These are phyloP conservation scores for Latrodectus hesperus DNA, from an alignment of 2,888 invertebrate genomes.

Conservation along the genomic window DNA sequence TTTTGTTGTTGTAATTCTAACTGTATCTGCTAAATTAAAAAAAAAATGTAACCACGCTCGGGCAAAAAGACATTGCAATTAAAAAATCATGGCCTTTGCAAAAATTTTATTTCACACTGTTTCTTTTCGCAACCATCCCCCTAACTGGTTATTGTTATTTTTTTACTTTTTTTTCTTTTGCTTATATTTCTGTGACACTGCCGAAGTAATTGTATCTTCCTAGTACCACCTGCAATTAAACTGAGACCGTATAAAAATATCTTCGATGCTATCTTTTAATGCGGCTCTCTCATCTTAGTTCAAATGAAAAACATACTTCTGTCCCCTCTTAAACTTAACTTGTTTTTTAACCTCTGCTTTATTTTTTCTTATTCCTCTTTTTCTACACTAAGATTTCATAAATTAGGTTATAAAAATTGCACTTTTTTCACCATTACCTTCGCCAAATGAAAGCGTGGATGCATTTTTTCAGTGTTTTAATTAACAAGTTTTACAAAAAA, in stretches of 20 bases:
- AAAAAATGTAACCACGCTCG: constrained; percentile 30
- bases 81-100: constrained; percentile 64
- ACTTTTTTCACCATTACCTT: constrained; percentile 57
- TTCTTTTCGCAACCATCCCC: constrained; percentile 30
- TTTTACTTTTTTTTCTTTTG: constrained; percentile 7
- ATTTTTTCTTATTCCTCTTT: constrained; percentile 11
- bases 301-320: constrained; percentile 56
- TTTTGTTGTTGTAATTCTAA: constrained; percentile 46
- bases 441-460: constrained; percentile 40
- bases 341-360: constrained; percentile 45
- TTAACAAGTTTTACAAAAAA: constrained; percentile 66
- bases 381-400: constrained; percentile 50
- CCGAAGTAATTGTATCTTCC: constrained; percentile 45
- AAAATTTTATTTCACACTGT: constrained; percentile 63
- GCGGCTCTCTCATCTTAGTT: constrained; percentile 34
- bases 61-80: constrained; percentile 49
- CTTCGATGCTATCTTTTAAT: constrained; percentile 57
- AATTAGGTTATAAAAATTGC: constrained; percentile 66
- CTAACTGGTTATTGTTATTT: constrained; percentile 56
- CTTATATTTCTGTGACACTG: constrained; percentile 42
- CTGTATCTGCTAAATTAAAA: constrained; percentile 60
- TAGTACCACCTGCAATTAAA: constrained; percentile 56
- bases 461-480: constrained; percentile 64
- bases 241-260: constrained; percentile 55
- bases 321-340: constrained; percentile 58